Evolutionary conservation across 2,888 invertebrate species (phyloP), one percentile per base, ranked within the genome.

Genomic region (Anthrax anthrax): DNA sequence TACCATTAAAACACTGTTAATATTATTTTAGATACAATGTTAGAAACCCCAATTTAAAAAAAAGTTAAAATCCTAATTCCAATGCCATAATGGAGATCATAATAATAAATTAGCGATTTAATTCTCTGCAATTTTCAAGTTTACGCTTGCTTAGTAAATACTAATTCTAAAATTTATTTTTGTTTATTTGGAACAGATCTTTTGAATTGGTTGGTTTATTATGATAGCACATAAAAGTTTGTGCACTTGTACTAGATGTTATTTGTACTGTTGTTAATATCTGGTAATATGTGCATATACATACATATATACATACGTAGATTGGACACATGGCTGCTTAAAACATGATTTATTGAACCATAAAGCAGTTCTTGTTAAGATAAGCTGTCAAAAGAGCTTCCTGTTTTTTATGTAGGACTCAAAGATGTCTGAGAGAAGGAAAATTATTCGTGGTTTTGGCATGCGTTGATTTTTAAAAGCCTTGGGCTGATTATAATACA

Each of bases 321-420:
- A 23, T 34, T 34, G 40, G 45, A 36, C 45, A 38, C 44, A 47
- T 41, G 44, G 23, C 41, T 41, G 38, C 42, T 44, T 34, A 32
- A 39, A 36, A 41, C 29, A 48, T 48, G 48, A 48, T 48, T 48
- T 48, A 48, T 42, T 42, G 23, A 39, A 14, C 38, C 44, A 44
- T 48, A 48, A 48, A 48, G 41, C 45, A 48, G 45, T 42, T 48
- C 45, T 48, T 48, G 48, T 48, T 48, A 48, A 48, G 48, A 48
- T 44, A 45, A 48, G 45, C 48, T 48, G 48, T 48, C 48, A 48
- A 42, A 45, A 45, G 39, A 45, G 44, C 41, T 45, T 45, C 48
- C 44, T 48, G 45, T 37, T 41, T 44, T 40, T 48, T 44, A 45
- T 45, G 40, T 29, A 18, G 29, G 29, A 32, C 29, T 32, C 29